These are phyloP conservation scores for Hypolimnas misippus DNA, from an alignment of 2,888 invertebrate species.

Conservation along the genomic window DNA sequence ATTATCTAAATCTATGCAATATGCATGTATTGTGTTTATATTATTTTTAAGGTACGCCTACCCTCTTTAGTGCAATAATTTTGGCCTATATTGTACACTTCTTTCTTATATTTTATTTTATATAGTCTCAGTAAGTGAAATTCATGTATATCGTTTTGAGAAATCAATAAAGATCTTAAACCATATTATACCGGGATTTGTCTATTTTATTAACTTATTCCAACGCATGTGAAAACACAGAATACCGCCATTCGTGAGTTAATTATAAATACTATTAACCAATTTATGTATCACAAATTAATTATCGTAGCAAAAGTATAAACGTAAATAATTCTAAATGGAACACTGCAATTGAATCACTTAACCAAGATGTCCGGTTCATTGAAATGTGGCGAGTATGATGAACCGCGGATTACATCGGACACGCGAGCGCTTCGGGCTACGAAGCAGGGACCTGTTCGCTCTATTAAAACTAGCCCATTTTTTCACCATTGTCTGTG, in stretches of 20 bases:
- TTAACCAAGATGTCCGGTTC: constrained; percentile 53
- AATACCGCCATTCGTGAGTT: neutral
- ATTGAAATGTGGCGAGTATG: constrained; percentile 68
- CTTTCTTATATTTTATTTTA: too few species aligned
- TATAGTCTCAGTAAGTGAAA: too few species aligned
- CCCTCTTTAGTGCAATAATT: too few species aligned
- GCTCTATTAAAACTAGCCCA: constrained; percentile 49
- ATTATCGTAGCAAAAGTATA: neutral
- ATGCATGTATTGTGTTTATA: too few species aligned
- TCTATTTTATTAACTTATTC: too few species aligned
- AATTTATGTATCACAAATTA: neutral
- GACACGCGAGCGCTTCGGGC: constrained; percentile 56
- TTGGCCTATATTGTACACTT: too few species aligned
- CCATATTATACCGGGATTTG: too few species aligned
- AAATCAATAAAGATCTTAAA: too few species aligned
- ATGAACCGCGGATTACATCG: constrained; percentile 60
- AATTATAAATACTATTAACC: neutral
- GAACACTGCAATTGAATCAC: constrained; percentile 22
- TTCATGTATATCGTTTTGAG: too few species aligned
- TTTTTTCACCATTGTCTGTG: constrained; percentile 8
- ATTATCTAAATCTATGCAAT: too few species aligned
- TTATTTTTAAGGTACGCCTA: too few species aligned
- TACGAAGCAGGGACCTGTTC: constrained; percentile 63
- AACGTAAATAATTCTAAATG: constrained; percentile 10
- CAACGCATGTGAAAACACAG: too few species aligned